These are phyloP conservation scores for Macropis europaea DNA, from an alignment of 2,888 invertebrate species.

Conservation along the genomic window DNA sequence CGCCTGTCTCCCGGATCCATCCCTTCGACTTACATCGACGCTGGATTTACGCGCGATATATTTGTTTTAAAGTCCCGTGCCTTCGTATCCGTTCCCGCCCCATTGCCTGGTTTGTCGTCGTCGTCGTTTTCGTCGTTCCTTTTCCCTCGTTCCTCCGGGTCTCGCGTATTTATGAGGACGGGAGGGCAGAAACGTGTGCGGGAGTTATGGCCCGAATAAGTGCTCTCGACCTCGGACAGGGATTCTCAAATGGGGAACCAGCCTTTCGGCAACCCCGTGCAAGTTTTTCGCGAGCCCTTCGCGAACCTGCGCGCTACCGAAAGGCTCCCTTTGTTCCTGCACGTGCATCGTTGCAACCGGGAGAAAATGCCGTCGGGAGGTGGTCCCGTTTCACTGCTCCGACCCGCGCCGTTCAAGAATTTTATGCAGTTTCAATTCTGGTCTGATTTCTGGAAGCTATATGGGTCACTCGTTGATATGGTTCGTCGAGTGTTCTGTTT, in stretches of 20 bases:
- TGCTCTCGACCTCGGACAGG: constrained; percentile 70
- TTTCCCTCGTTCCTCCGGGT: constrained; percentile 33
- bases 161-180: constrained; percentile 74
- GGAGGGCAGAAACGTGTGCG: constrained; percentile 70
- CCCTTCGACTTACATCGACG: constrained; percentile 67
- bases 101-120: constrained; percentile 50
- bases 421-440: too few relatives aligned
- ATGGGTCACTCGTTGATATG: too few relatives aligned
- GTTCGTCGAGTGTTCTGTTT: too few relatives aligned
- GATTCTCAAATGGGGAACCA: constrained; percentile 60
- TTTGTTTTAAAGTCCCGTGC: constrained; percentile 77
- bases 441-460: too few relatives aligned
- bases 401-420: too few relatives aligned
- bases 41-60: constrained; percentile 79
- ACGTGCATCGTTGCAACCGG: not conserved
- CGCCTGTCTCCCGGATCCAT: constrained; percentile 29
- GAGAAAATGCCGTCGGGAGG: too few relatives aligned
- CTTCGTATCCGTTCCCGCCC: constrained; percentile 45
- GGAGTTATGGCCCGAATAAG: constrained; percentile 78
- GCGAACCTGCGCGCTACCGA: too few relatives aligned
- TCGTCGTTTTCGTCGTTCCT: constrained; percentile 52
- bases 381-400: too few relatives aligned
- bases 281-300: not conserved
- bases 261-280: not conserved
- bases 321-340: not conserved